Evolutionary conservation across 2,113 vertebrate species (phyloP).

Genomic region (Antechinus stuartii): DNA sequence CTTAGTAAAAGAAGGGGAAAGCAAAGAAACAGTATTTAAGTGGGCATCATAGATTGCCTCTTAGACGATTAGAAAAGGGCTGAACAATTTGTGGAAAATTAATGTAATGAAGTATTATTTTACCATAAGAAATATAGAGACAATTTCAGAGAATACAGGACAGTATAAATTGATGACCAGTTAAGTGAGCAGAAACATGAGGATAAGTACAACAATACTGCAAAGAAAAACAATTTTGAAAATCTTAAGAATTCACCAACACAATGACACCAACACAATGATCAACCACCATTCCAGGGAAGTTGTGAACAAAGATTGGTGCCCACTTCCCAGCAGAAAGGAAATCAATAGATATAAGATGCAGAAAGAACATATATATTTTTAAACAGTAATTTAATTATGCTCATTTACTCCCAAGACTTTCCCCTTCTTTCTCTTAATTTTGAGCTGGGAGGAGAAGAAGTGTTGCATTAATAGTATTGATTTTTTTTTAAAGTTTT

Average conservation of each 20-base stretch:
- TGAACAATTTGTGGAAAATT: not conserved
- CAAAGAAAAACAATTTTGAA: not conserved
- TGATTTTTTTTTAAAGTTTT: not conserved
- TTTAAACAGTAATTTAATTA: not conserved
- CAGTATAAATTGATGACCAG: not conserved
- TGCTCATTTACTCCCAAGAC: not conserved
- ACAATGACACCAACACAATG: not conserved
- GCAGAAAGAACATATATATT: not conserved
- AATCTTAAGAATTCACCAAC: not conserved
- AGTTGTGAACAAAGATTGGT: not conserved
- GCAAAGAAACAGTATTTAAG: not conserved
- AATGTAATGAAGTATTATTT: not conserved
- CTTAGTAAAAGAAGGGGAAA: not conserved
- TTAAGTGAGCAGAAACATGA: not conserved
- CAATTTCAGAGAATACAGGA: not conserved
- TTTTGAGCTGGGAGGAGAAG: not conserved
- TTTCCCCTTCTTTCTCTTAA: not conserved
- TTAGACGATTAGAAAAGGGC: not conserved
- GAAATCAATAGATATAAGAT: not conserved
- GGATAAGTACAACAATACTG: not conserved
- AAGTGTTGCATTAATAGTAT: not conserved
- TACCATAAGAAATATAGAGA: not conserved
- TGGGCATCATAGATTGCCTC: not conserved
- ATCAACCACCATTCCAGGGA: not conserved
- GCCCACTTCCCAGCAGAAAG: not conserved